Base-by-base conservation (phyloP, 2,797 vertebrate genomes). In the Cyclopterus lumpus region DNA sequence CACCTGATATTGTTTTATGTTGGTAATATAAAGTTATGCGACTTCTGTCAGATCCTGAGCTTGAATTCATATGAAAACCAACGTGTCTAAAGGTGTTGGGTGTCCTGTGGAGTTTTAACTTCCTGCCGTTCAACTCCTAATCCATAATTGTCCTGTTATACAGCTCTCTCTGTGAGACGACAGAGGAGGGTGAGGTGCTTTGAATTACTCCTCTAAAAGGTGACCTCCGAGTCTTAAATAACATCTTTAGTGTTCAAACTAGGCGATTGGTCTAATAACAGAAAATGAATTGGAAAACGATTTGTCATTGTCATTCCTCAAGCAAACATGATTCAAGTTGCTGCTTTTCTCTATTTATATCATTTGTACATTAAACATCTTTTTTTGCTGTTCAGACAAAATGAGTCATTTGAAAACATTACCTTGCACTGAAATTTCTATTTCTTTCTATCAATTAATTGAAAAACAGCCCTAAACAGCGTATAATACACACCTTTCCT, bases 91-190 rank as follows among this genome's bases (percentile, higher is more conserved):
- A 38, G 38, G 67, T 49, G 54, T 46, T 68, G 5, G 49, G 55
- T 53, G 28, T 63, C 46, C 38, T 65, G 36, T 38, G 22, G 30
- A 22, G 30, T 67, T 81, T 58, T 28, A 62, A 20, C 26, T 57
- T 69, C 38, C 28, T 58, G n/a, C 28, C 0, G 1, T 60, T 69
- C 9, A 49, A 20, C 36, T 74, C 32, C 18, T 20, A 48, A 74
- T 74, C 18, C 60, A 64, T 67, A 2, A 42, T 73, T 66, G 28
- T 38, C 26, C 49, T 58, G 36, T 44, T 32, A 49, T 51, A 54
- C 2, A 1, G 2, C 7, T 62, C 20, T 18, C 34, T 75, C 38
- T 40, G 61, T 63, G 32, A 75, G 64, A 34, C 8, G 22, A 46
- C 46, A 68, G 48, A 65, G 0, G 4, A 49, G 28, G 15, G 6